Percentiles rank a stretch among this genome's conserved stretches.
phyloP scores from a whole-genome alignment of 2,888 invertebrate species.

The Pheosia gnoma region DNA sequence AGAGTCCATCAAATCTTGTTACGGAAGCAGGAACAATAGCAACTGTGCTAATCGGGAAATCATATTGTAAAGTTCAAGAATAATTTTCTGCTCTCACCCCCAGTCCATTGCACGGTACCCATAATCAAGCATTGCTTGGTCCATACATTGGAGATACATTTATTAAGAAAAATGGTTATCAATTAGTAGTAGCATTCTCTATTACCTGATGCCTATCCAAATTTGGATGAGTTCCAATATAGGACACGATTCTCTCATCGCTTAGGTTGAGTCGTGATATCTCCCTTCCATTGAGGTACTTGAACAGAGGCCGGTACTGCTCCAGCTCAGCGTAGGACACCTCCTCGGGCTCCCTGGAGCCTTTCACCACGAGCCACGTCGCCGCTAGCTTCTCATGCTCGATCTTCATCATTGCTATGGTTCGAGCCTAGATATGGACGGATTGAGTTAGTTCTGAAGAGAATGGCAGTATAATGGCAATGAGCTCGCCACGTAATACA shows the following conservation, averaged over 20 bases:
- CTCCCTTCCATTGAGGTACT: constrained; percentile 67
- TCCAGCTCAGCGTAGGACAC: constrained; percentile 59
- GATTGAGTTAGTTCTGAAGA: background rate
- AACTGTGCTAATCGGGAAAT: no score
- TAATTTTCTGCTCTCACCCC: no score
- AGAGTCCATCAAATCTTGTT: no score
- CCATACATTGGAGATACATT: no score
- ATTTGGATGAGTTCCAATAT: constrained; percentile 70
- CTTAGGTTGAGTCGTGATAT: constrained; percentile 66
- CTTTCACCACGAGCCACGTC: constrained; percentile 66
- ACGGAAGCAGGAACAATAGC: no score
- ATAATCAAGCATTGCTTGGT: no score
- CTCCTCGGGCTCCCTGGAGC: constrained; percentile 22
- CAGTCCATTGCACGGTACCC: no score
- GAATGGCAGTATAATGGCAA: no score
- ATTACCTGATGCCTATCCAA: constrained; percentile 70
- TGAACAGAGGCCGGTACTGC: constrained; percentile 69
- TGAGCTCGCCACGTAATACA: no score
- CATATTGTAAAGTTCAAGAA: no score
- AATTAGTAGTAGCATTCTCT: constrained; percentile 1
- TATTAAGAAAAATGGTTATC: constrained; percentile 1
- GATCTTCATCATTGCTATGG: constrained; percentile 75
- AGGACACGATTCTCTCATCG: constrained; percentile 62
- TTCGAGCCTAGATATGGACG: constrained; percentile 48
- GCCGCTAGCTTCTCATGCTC: constrained; percentile 64